A percentile compares a stretch with the other conserved stretches of the same genome.
Conservation (phyloP, 2,113 vertebrate species). For the Struthio camelus region DNA sequence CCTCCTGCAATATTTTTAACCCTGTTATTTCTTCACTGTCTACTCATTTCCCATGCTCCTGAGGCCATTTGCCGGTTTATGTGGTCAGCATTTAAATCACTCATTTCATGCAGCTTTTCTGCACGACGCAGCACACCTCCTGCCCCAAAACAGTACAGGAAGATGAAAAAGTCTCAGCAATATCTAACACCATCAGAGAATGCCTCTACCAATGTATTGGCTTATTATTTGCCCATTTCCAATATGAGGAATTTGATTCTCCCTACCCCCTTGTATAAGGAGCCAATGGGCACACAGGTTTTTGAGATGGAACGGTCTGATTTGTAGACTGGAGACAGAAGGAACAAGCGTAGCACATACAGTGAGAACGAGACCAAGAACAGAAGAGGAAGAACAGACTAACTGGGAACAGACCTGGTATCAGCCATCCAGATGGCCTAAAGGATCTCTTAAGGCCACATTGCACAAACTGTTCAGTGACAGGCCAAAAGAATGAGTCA, state of each 20-base stretch:
- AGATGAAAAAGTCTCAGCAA: not conserved
- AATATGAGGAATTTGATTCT: not conserved
- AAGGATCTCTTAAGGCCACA: not conserved
- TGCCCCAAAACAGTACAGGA: not conserved
- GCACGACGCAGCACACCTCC: not conserved
- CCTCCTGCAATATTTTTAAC: too few relatives aligned
- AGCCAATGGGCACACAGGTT: not conserved
- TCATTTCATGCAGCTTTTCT: not conserved
- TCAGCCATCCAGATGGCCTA: not conserved
- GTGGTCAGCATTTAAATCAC: not conserved
- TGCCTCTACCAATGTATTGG: not conserved
- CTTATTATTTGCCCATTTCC: not conserved
- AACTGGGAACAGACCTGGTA: not conserved
- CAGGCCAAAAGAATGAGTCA: not conserved
- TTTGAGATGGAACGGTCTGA: not conserved
- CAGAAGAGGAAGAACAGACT: not conserved
- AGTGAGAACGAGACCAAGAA: not conserved
- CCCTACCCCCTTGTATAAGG: not conserved
- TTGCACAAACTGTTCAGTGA: not conserved
- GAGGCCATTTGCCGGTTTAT: too few relatives aligned
- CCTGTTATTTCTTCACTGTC: too few relatives aligned
- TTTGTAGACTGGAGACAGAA: not conserved
- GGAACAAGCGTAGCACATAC: not conserved
- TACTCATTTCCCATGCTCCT: too few relatives aligned
- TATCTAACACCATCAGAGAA: not conserved